Base-by-base conservation (phyloP, 2,113 vertebrate genomes). In the Podiceps cristatus region DNA sequence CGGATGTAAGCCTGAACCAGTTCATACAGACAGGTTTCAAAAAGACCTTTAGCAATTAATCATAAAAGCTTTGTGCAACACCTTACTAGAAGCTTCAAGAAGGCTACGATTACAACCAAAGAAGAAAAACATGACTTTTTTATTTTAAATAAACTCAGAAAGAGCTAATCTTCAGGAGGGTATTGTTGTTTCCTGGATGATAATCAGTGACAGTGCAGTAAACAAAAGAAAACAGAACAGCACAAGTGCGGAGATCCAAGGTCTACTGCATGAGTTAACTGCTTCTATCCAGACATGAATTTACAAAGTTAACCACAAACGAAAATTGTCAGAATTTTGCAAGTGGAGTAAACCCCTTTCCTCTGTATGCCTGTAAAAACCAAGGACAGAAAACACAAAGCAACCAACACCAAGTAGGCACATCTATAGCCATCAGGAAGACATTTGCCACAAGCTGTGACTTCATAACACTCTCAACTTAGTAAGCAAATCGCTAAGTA, bases 351-450 rank as follows among this genome's bases (percentile, higher is more conserved):
- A 90, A 60, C 49, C 18, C 6, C 7, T 20, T 53, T 75, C 33
- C 28, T 58, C 17, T 29, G 15, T 5, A 7, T 27, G 40, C 42
- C 24, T 62, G 16, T 7, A 62, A 63, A 85, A 69, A 27, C 18
- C 7, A 72, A 33, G 56, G n/a, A 22, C 24, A 45, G 31, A 78
- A 68, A 47, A 27, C 37, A 59, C 37, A 25, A 63, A 75, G 10
- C 10, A 88, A 53, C 23, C 0, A 0, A 45, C 23, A 83, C 9
- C 13, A 44, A 15, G 12, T 0, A n/a, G 42, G 18, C 25, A 53
- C 49, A 42, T 15, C 29, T 44, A 3, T 3, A 69, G 56, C 28
- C 16, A 60, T 24, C 35, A 62, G 25, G 72, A 55, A 74, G 56
- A 23, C 0, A 2, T 55, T 22, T 66, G 29, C 13, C 29, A 68